Evolutionary conservation across 1,140 invertebrate species (phyloP).

Genomic region (Drosophila lacertosa): DNA sequence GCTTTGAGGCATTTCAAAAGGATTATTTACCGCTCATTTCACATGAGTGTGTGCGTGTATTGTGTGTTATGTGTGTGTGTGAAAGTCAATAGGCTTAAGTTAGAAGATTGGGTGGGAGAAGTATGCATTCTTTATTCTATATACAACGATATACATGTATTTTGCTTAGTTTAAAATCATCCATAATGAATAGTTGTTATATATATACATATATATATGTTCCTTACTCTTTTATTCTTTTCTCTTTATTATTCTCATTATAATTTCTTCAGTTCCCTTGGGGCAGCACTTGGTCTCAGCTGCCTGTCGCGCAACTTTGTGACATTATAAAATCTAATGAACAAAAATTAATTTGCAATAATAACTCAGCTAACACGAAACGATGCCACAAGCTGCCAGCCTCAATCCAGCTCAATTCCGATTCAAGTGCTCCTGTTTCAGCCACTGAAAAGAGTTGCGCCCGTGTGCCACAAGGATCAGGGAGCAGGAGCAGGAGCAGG

Average conservation of each 20-base stretch:
- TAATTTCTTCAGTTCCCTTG: not conserved
- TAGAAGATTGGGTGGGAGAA: not conserved
- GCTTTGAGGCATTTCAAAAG: slow-evolving; percentile 77
- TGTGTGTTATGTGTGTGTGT: slow-evolving; percentile 5
- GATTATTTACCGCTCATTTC: slow-evolving; percentile 69
- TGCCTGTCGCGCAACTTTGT: slow-evolving; percentile 52
- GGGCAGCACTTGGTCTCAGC: slow-evolving; percentile 48
- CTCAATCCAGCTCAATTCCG: slow-evolving; percentile 15
- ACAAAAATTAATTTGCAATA: slow-evolving; percentile 81
- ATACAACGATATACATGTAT: not conserved
- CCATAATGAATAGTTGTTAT: too few species aligned
- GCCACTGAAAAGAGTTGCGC: slow-evolving; percentile 34
- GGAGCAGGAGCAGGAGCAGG: not conserved
- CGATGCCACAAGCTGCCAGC: slow-evolving; percentile 51
- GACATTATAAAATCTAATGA: slow-evolving; percentile 80
- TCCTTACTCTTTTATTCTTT: not conserved
- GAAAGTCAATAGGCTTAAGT: slow-evolving; percentile 14
- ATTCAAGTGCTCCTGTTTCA: slow-evolving; percentile 24
- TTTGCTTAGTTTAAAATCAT: not conserved
- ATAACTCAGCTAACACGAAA: slow-evolving; percentile 75
- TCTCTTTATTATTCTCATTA: not conserved
- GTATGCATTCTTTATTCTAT: not conserved
- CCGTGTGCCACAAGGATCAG: not conserved
- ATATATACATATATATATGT: too few species aligned
- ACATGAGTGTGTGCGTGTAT: slow-evolving; percentile 27